Evolutionary conservation across 2,113 vertebrate genomes (phyloP), one percentile per base, ranked within the genome.

Genomic region (Rhizomys pruinosus): DNA sequence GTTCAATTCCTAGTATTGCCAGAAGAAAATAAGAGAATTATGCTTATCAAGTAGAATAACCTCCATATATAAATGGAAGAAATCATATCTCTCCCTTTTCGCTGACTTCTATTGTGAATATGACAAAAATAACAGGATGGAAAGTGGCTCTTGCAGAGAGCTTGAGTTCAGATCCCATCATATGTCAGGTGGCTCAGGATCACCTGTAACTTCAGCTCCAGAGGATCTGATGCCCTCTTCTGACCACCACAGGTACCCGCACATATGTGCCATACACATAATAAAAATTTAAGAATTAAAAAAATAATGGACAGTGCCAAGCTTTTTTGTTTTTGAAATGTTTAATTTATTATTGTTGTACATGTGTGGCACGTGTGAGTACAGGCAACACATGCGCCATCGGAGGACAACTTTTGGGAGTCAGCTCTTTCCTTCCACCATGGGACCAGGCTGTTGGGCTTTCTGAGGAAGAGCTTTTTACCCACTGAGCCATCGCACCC

Each of bases 21-120:
- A 63, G 25, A 37, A 37, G 9, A 39, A 47, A n/a, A n/a, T n/a
- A n/a, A 55, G 34, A 78, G 23, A 81, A 19, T 32, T 59, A 42
- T 44, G 25, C 13, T 94, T 94, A 61, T 73, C 74, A 32, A 90
- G 39, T 55, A 66, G 47, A 61, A 92, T 66, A 66, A n/a, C 23
- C 71, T 78, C 61, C 32, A 84, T 69, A 84, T 61, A 1, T 71
- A 79, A 81, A 71, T 39, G 55, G 92, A 91, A 72, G 34, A 81
- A 74, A 22, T 90, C 63, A 6, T 4, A 72, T 68, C 61, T 91
- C 44, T 88, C 92, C 71, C 29, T 47, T n/a, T 63, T 7, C 47
- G 22, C 27, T 57, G 68, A 12, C 34, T 77, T 90, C 59, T 68
- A 44, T 1, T 73, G 6, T 47, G 92, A 93, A 76, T 5, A 79